Conservation (phyloP, 2,113 vertebrate genomes). For the Pimephales promelas region DNA sequence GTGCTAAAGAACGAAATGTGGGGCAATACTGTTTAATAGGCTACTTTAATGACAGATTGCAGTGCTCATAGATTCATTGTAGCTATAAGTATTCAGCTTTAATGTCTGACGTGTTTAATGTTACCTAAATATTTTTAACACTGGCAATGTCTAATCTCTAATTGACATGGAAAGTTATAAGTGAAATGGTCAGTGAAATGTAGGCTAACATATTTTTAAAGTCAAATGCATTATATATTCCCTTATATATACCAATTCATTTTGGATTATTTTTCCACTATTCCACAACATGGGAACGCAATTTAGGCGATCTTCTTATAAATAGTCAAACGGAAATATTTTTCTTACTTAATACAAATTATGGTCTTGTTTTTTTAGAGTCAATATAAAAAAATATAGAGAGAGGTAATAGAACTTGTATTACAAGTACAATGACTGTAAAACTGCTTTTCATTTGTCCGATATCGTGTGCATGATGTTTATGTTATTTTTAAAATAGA, state of each 20-base stretch:
- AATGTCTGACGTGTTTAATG: neutral
- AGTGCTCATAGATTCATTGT: neutral
- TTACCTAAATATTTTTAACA: neutral
- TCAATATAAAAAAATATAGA: neutral
- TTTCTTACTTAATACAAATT: neutral
- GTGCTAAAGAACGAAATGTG: neutral
- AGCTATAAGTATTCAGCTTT: neutral
- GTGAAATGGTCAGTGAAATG: neutral
- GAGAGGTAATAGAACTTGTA: neutral
- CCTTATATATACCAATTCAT: neutral
- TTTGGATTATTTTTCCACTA: neutral
- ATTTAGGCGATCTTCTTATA: neutral
- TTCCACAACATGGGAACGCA: neutral
- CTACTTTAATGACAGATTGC: neutral
- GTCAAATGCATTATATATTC: neutral
- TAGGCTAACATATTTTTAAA: neutral
- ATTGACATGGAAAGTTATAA: neutral
- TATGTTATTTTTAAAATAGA: neutral
- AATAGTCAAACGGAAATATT: neutral
- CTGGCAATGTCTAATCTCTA: neutral
- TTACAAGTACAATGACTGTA: neutral
- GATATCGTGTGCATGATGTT: neutral
- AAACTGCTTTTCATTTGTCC: neutral
- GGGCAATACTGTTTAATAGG: neutral
- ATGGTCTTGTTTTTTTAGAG: neutral